These are phyloP conservation scores for Spodoptera litura DNA, from an alignment of 1,140 invertebrate species.

Conservation along the genomic window DNA sequence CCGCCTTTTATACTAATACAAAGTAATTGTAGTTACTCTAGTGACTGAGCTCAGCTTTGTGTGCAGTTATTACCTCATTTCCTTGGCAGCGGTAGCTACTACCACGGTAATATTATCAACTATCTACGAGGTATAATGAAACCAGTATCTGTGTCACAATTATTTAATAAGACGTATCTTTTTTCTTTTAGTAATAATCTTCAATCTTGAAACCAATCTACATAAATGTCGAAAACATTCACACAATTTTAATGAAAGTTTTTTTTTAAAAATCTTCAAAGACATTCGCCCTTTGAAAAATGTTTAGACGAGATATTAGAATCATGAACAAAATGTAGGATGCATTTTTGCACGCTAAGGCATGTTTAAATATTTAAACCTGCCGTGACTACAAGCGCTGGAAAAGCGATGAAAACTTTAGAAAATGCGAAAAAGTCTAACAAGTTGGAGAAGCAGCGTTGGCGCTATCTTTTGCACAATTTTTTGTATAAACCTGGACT, in stretches of 20 bases:
- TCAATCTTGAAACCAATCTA: constrained; percentile 4
- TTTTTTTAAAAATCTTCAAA: constrained; percentile 6
- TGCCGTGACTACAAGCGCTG: neutral
- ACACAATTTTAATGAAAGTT: neutral
- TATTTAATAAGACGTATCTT: neutral
- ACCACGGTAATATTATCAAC: no score
- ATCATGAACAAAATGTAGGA: neutral
- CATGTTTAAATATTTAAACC: constrained; percentile 12
- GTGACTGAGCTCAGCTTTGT: constrained; percentile 30
- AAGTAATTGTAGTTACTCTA: constrained; percentile 29
- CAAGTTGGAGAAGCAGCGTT: neutral
- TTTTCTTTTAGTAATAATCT: neutral
- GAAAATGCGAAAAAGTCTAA: constrained; percentile 22
- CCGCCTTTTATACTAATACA: constrained; percentile 18
- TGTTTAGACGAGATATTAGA: neutral
- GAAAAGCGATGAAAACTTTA: constrained; percentile 9
- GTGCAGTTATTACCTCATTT: constrained; percentile 33
- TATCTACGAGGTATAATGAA: neutral
- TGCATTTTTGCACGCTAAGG: constrained; percentile 4
- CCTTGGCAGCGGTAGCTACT: neutral
- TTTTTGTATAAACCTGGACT: neutral
- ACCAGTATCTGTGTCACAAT: no score
- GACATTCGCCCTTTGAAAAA: neutral
- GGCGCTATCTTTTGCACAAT: neutral
- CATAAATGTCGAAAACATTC: neutral